Base-by-base conservation (phyloP, 1,140 invertebrate species). In the Calliopsis andreniformis region DNA sequence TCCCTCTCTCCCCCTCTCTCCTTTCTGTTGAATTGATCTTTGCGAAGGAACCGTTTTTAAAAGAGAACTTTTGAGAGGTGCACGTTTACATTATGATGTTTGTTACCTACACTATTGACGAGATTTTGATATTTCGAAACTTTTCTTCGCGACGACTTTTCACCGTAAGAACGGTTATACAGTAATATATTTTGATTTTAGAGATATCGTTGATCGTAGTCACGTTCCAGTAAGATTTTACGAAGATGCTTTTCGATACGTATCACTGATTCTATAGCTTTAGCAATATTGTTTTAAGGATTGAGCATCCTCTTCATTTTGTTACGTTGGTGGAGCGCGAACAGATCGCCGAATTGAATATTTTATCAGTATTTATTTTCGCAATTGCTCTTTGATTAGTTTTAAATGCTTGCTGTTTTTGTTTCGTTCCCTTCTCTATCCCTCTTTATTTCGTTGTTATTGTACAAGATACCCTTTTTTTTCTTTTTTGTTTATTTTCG, bases 351-450 rank as follows among this genome's bases (percentile, higher is more conserved):
- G 35, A 5, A 39, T 10, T 39, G 32, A 51, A 71, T 14, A n/a
- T 14, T 69, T 10, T 32, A 58, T 58, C 67, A 69, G 67, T 69
- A 70, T 70, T 70, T 28, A 49, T n/a, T 35, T 23, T 49, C 30
- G 5, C 20, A 3, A 16, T 42, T 25, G 16, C 23, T 14, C 39
- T 62, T 51, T 51, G 3, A 49, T 71, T 51, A 68, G 25, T 43
- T 30, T 58, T 53, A 53, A 53, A 39, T 39, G 20, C 1, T 2
- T 14, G 1, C 23, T 51, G 20, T 0, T 32, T 32, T 32, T 28
- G 14, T 23, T 10, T 23, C 16, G 20, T 1, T 16, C 35, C 20
- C 35, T 3, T 25, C 3, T 35, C 18, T 28, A 5, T 18, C 8
- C 30, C 28, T 30, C 3, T 28, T 7, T 43, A 8, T 20, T 53